Evolutionary conservation across 2,888 invertebrate species (phyloP), one percentile per base, ranked within the genome.

Genomic region (Caenorhabditis parvicauda): DNA sequence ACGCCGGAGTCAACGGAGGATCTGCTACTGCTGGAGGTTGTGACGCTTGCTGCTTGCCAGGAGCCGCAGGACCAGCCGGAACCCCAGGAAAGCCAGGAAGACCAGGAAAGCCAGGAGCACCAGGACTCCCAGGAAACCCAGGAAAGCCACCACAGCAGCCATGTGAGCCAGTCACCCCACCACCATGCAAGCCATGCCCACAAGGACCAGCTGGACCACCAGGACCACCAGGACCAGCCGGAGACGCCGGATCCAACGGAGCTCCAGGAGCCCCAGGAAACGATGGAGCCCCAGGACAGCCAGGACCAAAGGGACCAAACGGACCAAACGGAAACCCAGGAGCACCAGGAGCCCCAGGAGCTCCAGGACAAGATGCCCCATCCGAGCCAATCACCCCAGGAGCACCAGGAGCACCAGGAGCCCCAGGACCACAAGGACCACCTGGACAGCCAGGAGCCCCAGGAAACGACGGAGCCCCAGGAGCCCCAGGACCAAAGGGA

Each of bases 31-130:
- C 57, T 43, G 63, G 63, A 59, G 59, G 63, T 37, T 75, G 76
- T 51, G 76, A 72, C 29, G 70, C 72, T 45, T 76, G 76, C 60
- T 76, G 76, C 54, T 65, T 76, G 35, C 65, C 65, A 52, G 65
- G 65, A 65, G 57, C 65, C 39, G 65, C 65, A 24, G 65, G 65
- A 62, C 60, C 67, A 47, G 67, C 64, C 46, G 67, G 67, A 53
- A 57, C 61, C 37, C 64, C 64, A 50, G 64, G 64, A 64, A 64
- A 64, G 54, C 56, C 64, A 43, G 64, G 64, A 60, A 39, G 59
- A 28, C 64, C 64, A 54, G 64, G 72, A 60, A 72, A 72, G 61
- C 74, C 75, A 48, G 70, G 68, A 67, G 67, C 68, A n/a, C 62
- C 70, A 54, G 74, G 73, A 60, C 59, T 70, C 32, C 70, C 70